Percentiles rank a stretch among this genome's conserved stretches.
phyloP scores from a whole-genome alignment of 2,113 vertebrate genomes.

The Lathamus discolor region DNA sequence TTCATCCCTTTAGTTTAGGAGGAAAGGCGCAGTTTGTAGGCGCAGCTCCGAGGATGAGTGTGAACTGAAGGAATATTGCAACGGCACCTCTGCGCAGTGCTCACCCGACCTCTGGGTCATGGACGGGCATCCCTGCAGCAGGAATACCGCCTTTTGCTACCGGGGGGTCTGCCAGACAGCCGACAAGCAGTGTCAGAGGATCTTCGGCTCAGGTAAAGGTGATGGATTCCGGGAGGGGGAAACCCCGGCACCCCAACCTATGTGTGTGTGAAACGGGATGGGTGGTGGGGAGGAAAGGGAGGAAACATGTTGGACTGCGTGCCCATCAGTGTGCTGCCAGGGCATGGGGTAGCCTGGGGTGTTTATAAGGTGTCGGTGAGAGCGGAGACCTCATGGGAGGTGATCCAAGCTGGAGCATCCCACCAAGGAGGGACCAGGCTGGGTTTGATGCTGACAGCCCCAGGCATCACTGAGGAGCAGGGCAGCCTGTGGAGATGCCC shows the following conservation, averaged over 20 bases:
- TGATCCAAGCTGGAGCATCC: neutral
- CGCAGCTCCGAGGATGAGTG: neutral
- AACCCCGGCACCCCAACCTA: neutral
- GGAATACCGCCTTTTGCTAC: neutral
- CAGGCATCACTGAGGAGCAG: neutral
- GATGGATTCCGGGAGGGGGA: neutral
- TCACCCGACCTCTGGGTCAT: neutral
- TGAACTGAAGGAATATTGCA: conserved; percentile 20
- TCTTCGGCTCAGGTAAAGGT: neutral
- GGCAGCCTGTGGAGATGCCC: neutral
- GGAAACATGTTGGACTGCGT: neutral
- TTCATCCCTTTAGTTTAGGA: neutral
- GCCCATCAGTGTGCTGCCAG: neutral
- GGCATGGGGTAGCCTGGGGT: too few relatives aligned
- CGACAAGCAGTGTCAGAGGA: neutral
- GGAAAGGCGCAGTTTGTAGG: neutral
- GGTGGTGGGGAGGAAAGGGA: neutral
- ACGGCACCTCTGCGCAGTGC: neutral
- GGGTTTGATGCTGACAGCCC: neutral
- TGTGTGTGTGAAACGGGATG: neutral
- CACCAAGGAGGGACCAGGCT: neutral
- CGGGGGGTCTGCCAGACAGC: neutral
- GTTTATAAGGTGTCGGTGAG: neutral
- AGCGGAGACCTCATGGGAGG: neutral
- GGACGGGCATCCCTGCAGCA: conserved; percentile 10